Base-by-base conservation (phyloP, 2,797 vertebrate species). In the Melanotaenia maccullochi region DNA sequence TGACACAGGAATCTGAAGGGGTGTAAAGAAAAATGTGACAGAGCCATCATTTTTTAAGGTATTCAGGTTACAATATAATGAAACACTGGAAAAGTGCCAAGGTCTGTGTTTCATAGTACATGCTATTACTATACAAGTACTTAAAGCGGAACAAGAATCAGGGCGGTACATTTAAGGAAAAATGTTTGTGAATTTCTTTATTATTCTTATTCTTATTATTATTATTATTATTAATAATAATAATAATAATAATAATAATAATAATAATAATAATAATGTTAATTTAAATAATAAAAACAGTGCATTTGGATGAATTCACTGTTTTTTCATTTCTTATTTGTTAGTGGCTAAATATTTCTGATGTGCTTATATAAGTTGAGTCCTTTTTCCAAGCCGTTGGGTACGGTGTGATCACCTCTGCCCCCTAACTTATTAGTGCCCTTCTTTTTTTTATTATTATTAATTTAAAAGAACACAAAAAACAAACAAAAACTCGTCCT, bases 401-500 rank as follows among this genome's bases (percentile, higher is more conserved):
- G 47, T 79, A 58, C 51, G 33, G 72, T 30, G 65, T 9, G 11
- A 65, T 70, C 63, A 74, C 22, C 54, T 62, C 5, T 44, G 42
- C 42, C 42, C 42, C 47, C 52, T 38, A 24, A 61, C 33, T 64
- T 64, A 73, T 75, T 71, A 65, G 59, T 49, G 49, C n/a, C 9
- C n/a, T 9, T 44, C 71, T 58, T 32, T 32, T 30, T 32, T 32
- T 32, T 32, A 5, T 32, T 32, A 5, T 32, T 32, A 5, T 63
- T 38, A 20, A 1, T 5, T 44, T 25, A 63, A 62, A 57, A 30
- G 20, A 75, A 68, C 25, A 54, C 58, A 22, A 40, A 52, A 28
- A 35, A 32, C 59, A 18, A 49, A 20, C 20, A 44, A 44, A 44
- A 44, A 44, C 65, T 76, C 56, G 72, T 85, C 81, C 81, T 84